phyloP scores from a whole-genome alignment of 1,140 invertebrate genomes.

The Catajapyx aquilonaris region DNA sequence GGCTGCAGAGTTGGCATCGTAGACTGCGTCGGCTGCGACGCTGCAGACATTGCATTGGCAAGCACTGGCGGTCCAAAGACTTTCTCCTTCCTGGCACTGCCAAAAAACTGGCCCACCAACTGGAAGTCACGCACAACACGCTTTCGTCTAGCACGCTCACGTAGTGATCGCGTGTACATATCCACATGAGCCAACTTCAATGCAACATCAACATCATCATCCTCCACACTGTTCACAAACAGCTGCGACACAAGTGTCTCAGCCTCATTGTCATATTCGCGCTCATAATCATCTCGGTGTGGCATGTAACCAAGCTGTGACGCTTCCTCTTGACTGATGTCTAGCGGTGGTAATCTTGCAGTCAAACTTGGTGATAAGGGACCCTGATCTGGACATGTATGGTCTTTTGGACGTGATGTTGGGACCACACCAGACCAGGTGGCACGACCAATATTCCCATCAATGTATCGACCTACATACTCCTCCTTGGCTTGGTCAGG shows the following conservation, averaged over 20 bases:
- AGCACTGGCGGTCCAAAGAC: background rate
- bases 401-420: slow-evolving; percentile 42
- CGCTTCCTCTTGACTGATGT: slow-evolving; percentile 57
- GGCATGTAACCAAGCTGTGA: slow-evolving; percentile 84
- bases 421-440: slow-evolving; percentile 36
- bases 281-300: slow-evolving; percentile 85
- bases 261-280: slow-evolving; percentile 82
- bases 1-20: background rate
- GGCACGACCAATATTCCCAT: slow-evolving; percentile 68
- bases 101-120: slow-evolving; percentile 57
- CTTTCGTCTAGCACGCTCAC: slow-evolving; percentile 71
- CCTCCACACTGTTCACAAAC: slow-evolving; percentile 48
- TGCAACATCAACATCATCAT: slow-evolving; percentile 68
- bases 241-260: slow-evolving; percentile 70
- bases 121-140: slow-evolving; percentile 68
- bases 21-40: background rate
- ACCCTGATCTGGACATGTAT: slow-evolving; percentile 53
- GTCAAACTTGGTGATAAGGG: slow-evolving; percentile 54
- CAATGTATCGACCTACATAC: slow-evolving; percentile 69
- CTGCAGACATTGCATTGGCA: background rate
- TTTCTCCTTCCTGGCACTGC: slow-evolving; percentile 24
- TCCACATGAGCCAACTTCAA: slow-evolving; percentile 63
- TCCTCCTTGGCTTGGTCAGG: slow-evolving; percentile 81
- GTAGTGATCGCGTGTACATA: slow-evolving; percentile 63
- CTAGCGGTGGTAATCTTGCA: slow-evolving; percentile 46